A percentile compares a stretch with the other conserved stretches of the same genome.
Conservation (phyloP, 2,113 vertebrate genomes). For the Macroglossus sobrinus region DNA sequence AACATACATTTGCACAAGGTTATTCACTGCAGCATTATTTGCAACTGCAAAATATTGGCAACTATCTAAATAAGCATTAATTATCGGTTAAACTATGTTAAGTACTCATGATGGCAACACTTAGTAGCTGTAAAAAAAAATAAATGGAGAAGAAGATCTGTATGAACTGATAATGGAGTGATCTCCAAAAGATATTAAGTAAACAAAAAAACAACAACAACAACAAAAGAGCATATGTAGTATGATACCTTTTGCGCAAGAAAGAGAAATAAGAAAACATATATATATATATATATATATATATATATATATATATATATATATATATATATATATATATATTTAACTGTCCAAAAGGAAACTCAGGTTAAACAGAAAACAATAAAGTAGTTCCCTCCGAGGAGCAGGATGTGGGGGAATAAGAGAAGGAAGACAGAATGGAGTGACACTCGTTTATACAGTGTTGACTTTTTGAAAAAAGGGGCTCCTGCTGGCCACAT, state of each 20-base stretch:
- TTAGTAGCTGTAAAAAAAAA: not conserved
- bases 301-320: too few species aligned
- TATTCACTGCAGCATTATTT: not conserved
- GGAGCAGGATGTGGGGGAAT: not conserved
- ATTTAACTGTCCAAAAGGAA: not conserved
- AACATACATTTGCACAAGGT: not conserved
- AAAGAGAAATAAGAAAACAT: not conserved
- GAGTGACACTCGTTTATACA: not conserved
- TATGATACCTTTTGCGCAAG: not conserved
- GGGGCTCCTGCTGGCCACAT: not conserved
- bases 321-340: not conserved
- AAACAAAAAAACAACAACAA: not conserved
- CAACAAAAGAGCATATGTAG: not conserved
- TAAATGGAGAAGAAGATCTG: not conserved
- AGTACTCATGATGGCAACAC: not conserved
- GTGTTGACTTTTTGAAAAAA: not conserved
- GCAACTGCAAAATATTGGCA: not conserved
- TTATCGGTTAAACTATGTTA: not conserved
- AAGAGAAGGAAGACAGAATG: not conserved
- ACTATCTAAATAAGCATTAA: not conserved
- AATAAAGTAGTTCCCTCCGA: not conserved
- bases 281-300: not conserved
- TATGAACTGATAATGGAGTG: not conserved
- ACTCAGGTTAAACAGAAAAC: not conserved
- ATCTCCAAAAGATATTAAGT: not conserved